Conservation (phyloP, 2,888 invertebrate species). For the Melanostoma scalare region DNA sequence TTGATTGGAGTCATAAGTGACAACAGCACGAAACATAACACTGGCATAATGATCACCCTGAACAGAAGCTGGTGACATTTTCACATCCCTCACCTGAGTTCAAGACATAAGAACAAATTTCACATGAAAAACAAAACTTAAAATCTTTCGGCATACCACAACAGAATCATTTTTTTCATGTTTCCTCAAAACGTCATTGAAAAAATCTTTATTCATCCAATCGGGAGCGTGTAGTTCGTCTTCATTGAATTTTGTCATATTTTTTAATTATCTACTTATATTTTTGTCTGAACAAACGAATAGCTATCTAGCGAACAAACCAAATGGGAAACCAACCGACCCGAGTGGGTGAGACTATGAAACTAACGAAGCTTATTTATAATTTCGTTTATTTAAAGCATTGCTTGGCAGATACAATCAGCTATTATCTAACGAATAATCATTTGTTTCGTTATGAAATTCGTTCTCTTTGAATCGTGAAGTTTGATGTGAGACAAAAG, state of each 20-base stretch:
- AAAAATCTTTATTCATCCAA: conserved; percentile 74
- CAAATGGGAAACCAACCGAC: too few relatives aligned
- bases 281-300: neutral
- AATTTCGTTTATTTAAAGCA: too few relatives aligned
- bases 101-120: too few relatives aligned
- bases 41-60: conserved; percentile 74
- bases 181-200: conserved; percentile 62
- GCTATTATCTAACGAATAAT: too few relatives aligned
- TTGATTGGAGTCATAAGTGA: conserved; percentile 27
- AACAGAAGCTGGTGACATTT: conserved; percentile 60
- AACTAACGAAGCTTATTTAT: too few relatives aligned
- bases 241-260: conserved; percentile 52
- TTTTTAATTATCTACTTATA: neutral
- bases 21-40: conserved; percentile 71
- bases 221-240: conserved; percentile 74
- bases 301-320: neutral
- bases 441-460: too few relatives aligned
- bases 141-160: neutral
- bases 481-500: too few relatives aligned
- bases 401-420: too few relatives aligned
- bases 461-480: too few relatives aligned
- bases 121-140: neutral
- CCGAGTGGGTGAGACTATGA: too few relatives aligned
- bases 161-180: conserved; percentile 44
- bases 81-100: neutral